phyloP scores from a whole-genome alignment of 2,113 vertebrate genomes.

The Leptobrachium leishanense region DNA sequence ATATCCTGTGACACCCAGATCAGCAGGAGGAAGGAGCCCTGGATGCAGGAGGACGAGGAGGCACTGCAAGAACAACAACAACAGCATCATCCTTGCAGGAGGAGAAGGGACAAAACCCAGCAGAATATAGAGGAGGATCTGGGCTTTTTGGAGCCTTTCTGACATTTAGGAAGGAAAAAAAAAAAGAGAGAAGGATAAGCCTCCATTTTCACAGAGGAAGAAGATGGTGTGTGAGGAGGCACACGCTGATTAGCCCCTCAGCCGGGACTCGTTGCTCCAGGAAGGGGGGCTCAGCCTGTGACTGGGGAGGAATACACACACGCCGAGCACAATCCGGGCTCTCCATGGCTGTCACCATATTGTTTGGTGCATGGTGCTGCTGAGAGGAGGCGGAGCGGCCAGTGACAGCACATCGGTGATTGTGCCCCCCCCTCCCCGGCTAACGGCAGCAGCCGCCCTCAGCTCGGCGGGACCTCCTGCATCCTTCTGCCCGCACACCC shows the following conservation, averaged over 20 bases:
- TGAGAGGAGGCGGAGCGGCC: slow-evolving; percentile 53
- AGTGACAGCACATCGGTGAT: slow-evolving; percentile 50
- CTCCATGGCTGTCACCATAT: slow-evolving; percentile 53
- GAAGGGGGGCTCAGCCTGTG: background rate
- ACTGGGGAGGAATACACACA: background rate
- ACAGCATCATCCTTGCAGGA: too few relatives aligned
- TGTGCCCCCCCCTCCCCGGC: slow-evolving; percentile 29
- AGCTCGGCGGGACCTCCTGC: slow-evolving; percentile 11
- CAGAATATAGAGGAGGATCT: background rate
- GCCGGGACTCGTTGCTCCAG: background rate
- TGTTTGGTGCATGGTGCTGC: slow-evolving; percentile 54
- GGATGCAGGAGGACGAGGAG: background rate
- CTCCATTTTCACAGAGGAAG: background rate
- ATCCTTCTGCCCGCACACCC: background rate
- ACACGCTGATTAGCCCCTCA: slow-evolving; percentile 52
- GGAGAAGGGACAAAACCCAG: too few relatives aligned
- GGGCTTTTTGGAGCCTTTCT: background rate
- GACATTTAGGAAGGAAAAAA: slow-evolving; percentile 3
- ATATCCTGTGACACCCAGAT: background rate
- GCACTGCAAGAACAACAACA: background rate
- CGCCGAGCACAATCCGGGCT: background rate
- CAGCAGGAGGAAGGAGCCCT: background rate
- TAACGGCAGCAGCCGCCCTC: slow-evolving; percentile 26
- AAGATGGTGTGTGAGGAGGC: slow-evolving; percentile 59
- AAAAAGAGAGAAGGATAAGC: slow-evolving; percentile 12